A percentile compares a stretch with the other conserved stretches of the same genome.
Conservation (phyloP, 2,113 vertebrate species). For the Aphyosemion australe region DNA sequence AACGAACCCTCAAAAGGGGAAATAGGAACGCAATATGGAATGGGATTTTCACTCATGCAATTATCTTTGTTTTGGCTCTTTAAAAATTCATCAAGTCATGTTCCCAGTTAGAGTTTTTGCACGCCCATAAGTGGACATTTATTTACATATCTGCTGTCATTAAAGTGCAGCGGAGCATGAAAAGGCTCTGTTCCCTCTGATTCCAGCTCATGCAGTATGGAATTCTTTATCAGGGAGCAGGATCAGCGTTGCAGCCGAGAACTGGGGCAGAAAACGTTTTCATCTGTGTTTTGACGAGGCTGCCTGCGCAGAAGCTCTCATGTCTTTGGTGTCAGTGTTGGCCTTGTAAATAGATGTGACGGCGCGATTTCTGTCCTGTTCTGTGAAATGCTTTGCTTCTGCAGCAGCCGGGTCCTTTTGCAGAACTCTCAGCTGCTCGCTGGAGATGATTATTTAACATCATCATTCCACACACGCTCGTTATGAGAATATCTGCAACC, state of each 20-base stretch:
- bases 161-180: conserved; percentile 50
- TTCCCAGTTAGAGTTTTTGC: not conserved
- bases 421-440: conserved; percentile 17
- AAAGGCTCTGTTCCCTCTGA: conserved; percentile 41
- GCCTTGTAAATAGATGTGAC: conserved; percentile 39
- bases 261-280: conserved; percentile 58
- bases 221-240: conserved; percentile 58
- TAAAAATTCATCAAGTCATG: conserved; percentile 23
- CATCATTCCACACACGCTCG: conserved; percentile 44
- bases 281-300: conserved; percentile 44
- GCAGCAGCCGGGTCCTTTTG: not conserved
- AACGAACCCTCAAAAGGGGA: conserved; percentile 29
- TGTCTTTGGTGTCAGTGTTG: conserved; percentile 37
- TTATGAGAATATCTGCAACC: conserved; percentile 40
- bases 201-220: conserved; percentile 45
- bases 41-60: conserved; percentile 26
- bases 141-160: conserved; percentile 64
- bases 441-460: conserved; percentile 48
- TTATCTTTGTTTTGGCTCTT: conserved; percentile 37
- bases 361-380: conserved; percentile 43
- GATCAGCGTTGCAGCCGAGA: conserved; percentile 49
- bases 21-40: not conserved
- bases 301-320: conserved; percentile 36
- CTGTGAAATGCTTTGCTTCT: conserved; percentile 15
- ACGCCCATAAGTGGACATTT: conserved; percentile 11